A percentile compares a stretch with the other conserved stretches of the same genome.
These are phyloP conservation scores for Abscondita cerata DNA, from an alignment of 2,888 invertebrate species.

Conservation along the genomic window DNA sequence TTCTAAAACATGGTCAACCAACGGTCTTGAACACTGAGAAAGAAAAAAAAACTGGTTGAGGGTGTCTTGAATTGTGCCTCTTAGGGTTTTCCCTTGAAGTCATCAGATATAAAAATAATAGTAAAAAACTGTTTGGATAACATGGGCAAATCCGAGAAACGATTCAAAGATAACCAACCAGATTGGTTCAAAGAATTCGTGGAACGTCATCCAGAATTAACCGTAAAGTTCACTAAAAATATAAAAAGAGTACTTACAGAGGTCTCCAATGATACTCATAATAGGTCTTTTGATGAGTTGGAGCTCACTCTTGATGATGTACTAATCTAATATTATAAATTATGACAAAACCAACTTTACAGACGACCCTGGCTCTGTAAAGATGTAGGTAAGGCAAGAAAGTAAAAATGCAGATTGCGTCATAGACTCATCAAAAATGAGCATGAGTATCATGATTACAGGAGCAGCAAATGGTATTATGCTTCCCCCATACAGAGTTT, in stretches of 20 bases:
- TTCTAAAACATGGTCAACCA: no score
- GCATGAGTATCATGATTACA: not conserved
- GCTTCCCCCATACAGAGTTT: conserved; percentile 41
- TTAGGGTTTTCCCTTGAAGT: no score
- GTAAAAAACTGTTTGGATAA: no score
- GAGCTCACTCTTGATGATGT: no score
- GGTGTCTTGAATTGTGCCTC: no score
- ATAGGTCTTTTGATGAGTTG: no score
- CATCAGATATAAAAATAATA: no score
- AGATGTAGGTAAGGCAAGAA: conserved; percentile 34
- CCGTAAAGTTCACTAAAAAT: conserved; percentile 22
- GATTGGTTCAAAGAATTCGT: no score
- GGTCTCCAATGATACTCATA: conserved; percentile 15
- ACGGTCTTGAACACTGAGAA: no score
- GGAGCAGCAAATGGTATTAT: not conserved
- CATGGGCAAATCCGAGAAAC: conserved; percentile 13
- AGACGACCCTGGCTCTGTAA: conserved; percentile 45
- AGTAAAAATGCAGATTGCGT: no score
- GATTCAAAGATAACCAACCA: not conserved
- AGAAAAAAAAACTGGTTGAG: no score
- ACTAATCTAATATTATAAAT: conserved; percentile 41
- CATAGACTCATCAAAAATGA: no score
- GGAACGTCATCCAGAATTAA: conserved; percentile 25
- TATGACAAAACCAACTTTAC: conserved; percentile 50
- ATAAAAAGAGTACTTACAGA: conserved; percentile 16